Conservation (phyloP, 2,888 invertebrate species). For the Pelosia muscerda region DNA sequence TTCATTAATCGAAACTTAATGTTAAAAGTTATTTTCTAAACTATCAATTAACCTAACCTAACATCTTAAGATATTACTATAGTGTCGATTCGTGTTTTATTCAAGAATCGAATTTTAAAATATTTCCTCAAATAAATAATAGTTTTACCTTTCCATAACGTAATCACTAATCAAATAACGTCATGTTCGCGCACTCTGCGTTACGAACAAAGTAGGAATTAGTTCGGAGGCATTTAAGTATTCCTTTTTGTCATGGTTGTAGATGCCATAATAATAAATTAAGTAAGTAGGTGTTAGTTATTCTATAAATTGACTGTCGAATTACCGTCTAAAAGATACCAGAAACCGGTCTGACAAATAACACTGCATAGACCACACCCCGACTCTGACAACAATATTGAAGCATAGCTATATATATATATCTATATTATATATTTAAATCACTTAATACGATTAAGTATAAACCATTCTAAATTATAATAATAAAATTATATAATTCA, state of each 20-base stretch:
- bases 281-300: conserved; percentile 57
- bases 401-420: conserved; percentile 38
- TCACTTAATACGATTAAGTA: conserved; percentile 81
- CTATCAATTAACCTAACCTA: conserved; percentile 43
- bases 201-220: conserved; percentile 42
- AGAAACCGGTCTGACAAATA: conserved; percentile 25
- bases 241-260: conserved; percentile 54
- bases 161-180: conserved; percentile 44
- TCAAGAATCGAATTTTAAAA: conserved; percentile 47
- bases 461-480: conserved; percentile 71
- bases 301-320: conserved; percentile 55
- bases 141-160: conserved; percentile 46
- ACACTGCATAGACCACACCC: neutral
- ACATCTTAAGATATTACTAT: conserved; percentile 41
- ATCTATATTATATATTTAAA: conserved; percentile 45
- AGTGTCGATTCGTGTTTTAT: conserved; percentile 47
- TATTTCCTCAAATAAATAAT: conserved; percentile 51
- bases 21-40: conserved; percentile 32
- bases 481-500: conserved; percentile 55
- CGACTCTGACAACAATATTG: conserved; percentile 28
- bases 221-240: conserved; percentile 49
- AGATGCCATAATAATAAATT: conserved; percentile 61
- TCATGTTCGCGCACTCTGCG: conserved; percentile 50
- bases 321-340: conserved; percentile 51
- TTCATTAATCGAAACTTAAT: conserved; percentile 24